Evolutionary conservation across 2,888 invertebrate genomes (phyloP).

Genomic region (Leptogaster cylindrica): DNA sequence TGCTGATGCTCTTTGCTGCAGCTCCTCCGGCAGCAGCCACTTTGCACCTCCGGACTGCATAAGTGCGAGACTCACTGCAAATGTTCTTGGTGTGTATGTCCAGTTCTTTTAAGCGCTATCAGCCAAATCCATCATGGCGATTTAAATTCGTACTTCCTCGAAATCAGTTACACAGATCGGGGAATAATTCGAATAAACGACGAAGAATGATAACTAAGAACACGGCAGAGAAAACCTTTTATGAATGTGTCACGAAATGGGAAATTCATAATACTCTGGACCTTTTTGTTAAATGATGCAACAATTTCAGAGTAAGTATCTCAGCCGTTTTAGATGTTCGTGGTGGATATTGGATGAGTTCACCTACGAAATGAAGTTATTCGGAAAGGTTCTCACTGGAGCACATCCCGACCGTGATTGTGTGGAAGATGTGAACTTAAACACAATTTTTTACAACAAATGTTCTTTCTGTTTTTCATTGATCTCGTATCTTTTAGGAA

Average conservation of each 20-base stretch:
- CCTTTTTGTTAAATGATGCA: neutral
- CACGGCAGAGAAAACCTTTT: neutral
- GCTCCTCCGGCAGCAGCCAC: too few species aligned
- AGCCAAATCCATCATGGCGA: constrained; percentile 38
- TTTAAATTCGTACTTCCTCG: constrained; percentile 46
- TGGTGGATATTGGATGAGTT: too few species aligned
- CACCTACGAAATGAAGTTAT: too few species aligned
- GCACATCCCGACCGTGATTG: too few species aligned
- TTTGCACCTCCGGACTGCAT: constrained; percentile 1
- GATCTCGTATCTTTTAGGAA: too few species aligned
- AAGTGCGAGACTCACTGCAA: neutral
- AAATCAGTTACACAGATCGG: constrained; percentile 40
- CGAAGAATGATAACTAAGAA: neutral
- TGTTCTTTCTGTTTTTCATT: too few species aligned
- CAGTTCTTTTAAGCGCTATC: constrained; percentile 16
- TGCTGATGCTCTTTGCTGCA: too few species aligned
- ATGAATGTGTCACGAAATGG: constrained; percentile 9
- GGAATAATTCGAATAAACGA: constrained; percentile 21
- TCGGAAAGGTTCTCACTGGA: too few species aligned
- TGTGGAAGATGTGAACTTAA: too few species aligned
- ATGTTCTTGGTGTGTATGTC: neutral
- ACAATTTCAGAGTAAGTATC: neutral
- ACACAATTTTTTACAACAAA: too few species aligned
- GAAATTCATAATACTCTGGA: neutral
- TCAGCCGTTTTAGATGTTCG: too few species aligned